Conservation (phyloP, 2,797 vertebrate species). For the Pithecia hirsuta region DNA sequence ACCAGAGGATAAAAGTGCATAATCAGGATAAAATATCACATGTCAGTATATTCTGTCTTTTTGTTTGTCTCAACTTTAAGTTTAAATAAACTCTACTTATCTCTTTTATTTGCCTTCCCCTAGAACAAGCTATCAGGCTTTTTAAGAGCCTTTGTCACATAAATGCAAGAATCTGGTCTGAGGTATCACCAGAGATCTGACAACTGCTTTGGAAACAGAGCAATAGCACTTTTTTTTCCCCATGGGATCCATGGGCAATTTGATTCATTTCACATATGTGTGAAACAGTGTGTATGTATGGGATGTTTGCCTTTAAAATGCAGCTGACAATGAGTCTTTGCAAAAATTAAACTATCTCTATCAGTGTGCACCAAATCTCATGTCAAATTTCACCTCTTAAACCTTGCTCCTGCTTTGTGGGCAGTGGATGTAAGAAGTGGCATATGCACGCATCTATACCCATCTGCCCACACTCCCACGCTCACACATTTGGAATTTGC, state of each 20-base stretch:
- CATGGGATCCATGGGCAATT: background rate
- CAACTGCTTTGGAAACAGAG: constrained; percentile 63
- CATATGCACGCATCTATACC: background rate
- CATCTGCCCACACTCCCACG: fast-evolving
- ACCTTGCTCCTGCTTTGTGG: background rate
- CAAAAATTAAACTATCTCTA: background rate
- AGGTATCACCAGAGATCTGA: constrained; percentile 41
- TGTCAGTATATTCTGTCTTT: background rate
- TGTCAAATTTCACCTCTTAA: background rate
- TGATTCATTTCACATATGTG: background rate
- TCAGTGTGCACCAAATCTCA: background rate
- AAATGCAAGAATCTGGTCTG: background rate
- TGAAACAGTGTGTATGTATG: background rate
- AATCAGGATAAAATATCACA: background rate
- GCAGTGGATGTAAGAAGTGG: background rate
- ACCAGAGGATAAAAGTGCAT: background rate
- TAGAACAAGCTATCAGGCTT: background rate
- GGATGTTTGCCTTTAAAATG: background rate
- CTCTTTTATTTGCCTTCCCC: background rate
- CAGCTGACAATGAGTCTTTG: background rate
- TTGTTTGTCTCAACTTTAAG: constrained; percentile 11
- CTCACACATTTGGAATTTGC: background rate
- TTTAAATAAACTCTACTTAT: constrained; percentile 20
- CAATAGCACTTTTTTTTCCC: background rate
- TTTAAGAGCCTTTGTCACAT: constrained; percentile 24